Conservation (phyloP, 2,113 vertebrate species). For the Eretmochelys imbricata region DNA sequence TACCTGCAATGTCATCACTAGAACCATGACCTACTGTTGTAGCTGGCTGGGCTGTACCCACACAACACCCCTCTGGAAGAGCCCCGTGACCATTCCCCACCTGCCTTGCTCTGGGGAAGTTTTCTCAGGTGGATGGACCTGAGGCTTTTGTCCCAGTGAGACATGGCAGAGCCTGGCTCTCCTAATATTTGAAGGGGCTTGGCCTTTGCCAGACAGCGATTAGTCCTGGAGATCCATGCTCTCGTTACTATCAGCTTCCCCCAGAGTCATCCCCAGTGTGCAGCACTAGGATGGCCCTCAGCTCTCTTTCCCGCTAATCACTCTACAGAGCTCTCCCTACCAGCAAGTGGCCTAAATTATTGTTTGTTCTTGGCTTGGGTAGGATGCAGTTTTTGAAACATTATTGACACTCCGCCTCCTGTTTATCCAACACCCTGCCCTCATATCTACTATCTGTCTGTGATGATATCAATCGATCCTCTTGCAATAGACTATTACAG, state of each 20-base stretch:
- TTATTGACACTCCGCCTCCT: background rate
- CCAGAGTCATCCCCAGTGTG: background rate
- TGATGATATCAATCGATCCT: accelerated
- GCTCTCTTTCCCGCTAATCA: too few species aligned
- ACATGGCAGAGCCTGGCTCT: background rate
- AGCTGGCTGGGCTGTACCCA: too few species aligned
- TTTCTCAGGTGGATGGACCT: background rate
- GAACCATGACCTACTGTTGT: background rate
- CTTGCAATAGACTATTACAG: accelerated
- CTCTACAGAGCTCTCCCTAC: too few species aligned
- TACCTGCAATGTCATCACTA: background rate
- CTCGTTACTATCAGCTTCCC: background rate
- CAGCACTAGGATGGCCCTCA: background rate
- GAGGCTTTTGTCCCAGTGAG: background rate
- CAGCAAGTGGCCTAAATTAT: accelerated
- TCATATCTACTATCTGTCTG: accelerated
- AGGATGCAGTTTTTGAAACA: background rate
- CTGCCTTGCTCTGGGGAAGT: background rate
- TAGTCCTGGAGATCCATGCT: background rate
- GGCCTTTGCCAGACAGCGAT: background rate
- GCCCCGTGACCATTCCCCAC: background rate
- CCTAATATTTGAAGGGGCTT: background rate
- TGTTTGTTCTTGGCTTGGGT: background rate
- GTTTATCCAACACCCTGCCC: background rate
- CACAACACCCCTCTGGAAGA: background rate